These are phyloP conservation scores for Spatula versicolor DNA, from an alignment of 2,797 vertebrate species.

Conservation along the genomic window DNA sequence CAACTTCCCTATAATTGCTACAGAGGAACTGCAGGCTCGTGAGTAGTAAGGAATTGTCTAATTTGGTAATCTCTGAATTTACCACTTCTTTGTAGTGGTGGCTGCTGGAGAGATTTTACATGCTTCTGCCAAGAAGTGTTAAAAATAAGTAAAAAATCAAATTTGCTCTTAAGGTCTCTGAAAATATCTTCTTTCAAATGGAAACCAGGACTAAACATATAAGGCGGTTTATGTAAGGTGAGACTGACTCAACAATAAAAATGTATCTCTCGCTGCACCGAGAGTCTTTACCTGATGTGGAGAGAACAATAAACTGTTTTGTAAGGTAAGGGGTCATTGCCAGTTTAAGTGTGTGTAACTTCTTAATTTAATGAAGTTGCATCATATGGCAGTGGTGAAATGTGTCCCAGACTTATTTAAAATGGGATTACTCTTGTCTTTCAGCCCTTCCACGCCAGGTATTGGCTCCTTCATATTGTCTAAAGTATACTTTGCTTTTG, in stretches of 20 bases:
- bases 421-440: not conserved
- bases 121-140: slow-evolving; percentile 16
- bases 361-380: slow-evolving; percentile 70
- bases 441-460: not conserved
- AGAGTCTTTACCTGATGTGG: slow-evolving; percentile 51
- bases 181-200: slow-evolving; percentile 19
- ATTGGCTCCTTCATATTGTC: not conserved
- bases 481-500: not conserved
- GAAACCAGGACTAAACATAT: slow-evolving; percentile 34
- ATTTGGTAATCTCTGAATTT: slow-evolving; percentile 50
- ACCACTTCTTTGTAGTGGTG: slow-evolving; percentile 48
- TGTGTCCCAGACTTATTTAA: slow-evolving; percentile 32
- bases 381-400: slow-evolving; percentile 53
- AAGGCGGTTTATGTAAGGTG: slow-evolving; percentile 28
- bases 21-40: slow-evolving; percentile 15
- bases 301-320: slow-evolving; percentile 69
- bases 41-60: slow-evolving; percentile 45
- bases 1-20: slow-evolving; percentile 6
- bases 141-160: not conserved
- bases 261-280: slow-evolving; percentile 13
- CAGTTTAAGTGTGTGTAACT: slow-evolving; percentile 62
- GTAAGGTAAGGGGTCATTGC: slow-evolving; percentile 67
- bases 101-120: not conserved
- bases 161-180: slow-evolving; percentile 38
- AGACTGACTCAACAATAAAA: slow-evolving; percentile 61